A percentile compares a stretch with the other conserved stretches of the same genome.
These are phyloP conservation scores for Schizaphis graminum DNA, from an alignment of 2,888 invertebrate genomes.

Conservation along the genomic window DNA sequence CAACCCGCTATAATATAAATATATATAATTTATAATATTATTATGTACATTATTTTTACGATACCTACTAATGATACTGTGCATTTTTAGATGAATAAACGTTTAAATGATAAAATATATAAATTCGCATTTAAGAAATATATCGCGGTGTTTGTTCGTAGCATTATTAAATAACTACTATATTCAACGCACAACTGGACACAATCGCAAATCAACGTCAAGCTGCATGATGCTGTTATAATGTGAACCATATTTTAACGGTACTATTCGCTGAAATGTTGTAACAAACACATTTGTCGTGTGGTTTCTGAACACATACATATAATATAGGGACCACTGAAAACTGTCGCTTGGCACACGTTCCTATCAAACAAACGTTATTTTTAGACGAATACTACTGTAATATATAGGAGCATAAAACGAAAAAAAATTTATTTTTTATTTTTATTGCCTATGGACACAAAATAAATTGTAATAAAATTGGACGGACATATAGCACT, in stretches of 20 bases:
- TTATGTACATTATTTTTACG: background rate
- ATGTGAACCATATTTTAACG: background rate
- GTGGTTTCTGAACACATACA: background rate
- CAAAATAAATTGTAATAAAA: slow-evolving; percentile 49
- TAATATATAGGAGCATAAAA: slow-evolving; percentile 15
- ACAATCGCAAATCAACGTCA: slow-evolving; percentile 30
- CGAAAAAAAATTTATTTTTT: slow-evolving; percentile 23
- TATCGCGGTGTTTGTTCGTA: background rate
- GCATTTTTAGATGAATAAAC: slow-evolving; percentile 10
- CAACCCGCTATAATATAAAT: background rate
- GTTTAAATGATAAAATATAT: background rate
- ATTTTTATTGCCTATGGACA: slow-evolving; percentile 45
- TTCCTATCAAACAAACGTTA: slow-evolving; percentile 4
- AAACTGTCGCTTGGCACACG: slow-evolving; percentile 31
- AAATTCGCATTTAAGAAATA: background rate
- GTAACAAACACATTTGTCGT: slow-evolving; percentile 7
- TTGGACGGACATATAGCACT: slow-evolving; percentile 54
- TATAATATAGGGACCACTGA: background rate
- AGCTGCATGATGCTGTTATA: background rate
- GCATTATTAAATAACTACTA: background rate
- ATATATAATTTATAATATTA: background rate
- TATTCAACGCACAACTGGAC: background rate
- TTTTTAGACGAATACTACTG: slow-evolving; percentile 50
- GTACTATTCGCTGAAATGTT: background rate
- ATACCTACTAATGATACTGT: background rate